These are phyloP conservation scores for Cydia pomonella DNA, from an alignment of 1,140 invertebrate species.

Conservation along the genomic window DNA sequence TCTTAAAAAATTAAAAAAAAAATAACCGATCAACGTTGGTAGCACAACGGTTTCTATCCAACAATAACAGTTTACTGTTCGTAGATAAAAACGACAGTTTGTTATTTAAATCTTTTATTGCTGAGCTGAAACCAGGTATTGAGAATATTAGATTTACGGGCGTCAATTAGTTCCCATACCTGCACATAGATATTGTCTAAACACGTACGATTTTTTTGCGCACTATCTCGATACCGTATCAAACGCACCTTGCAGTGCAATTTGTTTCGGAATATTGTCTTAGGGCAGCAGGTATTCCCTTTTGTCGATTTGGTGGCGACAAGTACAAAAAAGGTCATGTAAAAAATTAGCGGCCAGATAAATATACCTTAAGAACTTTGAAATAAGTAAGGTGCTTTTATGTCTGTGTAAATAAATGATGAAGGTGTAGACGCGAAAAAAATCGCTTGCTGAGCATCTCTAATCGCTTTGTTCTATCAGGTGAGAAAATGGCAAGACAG, in stretches of 20 bases:
- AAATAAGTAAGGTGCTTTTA: conserved; percentile 63
- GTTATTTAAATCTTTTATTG: background rate
- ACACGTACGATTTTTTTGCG: conserved; percentile 62
- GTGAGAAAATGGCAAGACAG: conserved; percentile 40
- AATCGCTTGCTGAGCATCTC: conserved; percentile 43
- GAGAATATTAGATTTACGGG: conserved; percentile 60
- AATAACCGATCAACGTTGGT: background rate
- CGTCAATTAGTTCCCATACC: conserved; percentile 43
- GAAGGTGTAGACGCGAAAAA: conserved; percentile 49
- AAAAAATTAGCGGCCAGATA: conserved; percentile 46
- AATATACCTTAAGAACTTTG: conserved; percentile 50
- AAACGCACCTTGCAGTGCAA: conserved; percentile 66
- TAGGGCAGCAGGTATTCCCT: conserved; percentile 64
- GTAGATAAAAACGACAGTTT: background rate
- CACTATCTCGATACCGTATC: conserved; percentile 46
- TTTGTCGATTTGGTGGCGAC: conserved; percentile 57
- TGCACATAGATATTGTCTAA: conserved; percentile 55
- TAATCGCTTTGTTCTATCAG: conserved; percentile 55
- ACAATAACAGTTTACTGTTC: background rate
- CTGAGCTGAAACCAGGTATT: conserved; percentile 44
- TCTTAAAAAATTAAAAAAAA: too few relatives aligned
- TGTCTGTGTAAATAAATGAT: conserved; percentile 47
- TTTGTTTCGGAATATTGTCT: conserved; percentile 67
- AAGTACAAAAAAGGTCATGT: conserved; percentile 42
- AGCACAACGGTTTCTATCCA: background rate